Conservation (phyloP, 2,113 vertebrate genomes). For the Steatornis caripensis region DNA sequence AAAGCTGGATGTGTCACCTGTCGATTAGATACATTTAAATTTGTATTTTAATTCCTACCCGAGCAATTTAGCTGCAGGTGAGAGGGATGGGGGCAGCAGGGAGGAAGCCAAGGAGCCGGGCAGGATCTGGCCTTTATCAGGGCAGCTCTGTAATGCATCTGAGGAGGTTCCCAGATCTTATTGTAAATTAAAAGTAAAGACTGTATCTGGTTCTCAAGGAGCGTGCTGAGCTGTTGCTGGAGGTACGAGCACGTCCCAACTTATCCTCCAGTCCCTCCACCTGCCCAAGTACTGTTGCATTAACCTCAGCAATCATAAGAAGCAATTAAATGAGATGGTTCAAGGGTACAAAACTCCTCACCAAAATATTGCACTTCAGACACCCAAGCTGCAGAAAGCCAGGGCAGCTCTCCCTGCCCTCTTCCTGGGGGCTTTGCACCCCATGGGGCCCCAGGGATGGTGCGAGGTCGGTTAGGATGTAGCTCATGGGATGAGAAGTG, state of each 20-base stretch:
- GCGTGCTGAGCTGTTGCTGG: rapidly evolving
- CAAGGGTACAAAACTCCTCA: background rate
- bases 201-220: background rate
- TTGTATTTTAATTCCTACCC: background rate
- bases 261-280: background rate
- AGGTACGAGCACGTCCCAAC: background rate
- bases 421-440: background rate
- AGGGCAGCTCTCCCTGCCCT: background rate
- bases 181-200: rapidly evolving
- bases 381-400: background rate
- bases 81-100: background rate
- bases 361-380: background rate
- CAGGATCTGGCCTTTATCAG: background rate
- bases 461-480: rapidly evolving
- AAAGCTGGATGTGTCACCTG: background rate
- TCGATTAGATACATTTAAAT: background rate
- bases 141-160: background rate
- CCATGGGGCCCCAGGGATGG: rapidly evolving
- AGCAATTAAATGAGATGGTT: background rate
- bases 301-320: background rate
- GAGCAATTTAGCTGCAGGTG: rapidly evolving
- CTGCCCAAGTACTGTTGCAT: background rate
- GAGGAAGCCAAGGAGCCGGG: background rate
- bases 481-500: background rate
- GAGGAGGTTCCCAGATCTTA: background rate